A percentile compares a stretch with the other conserved stretches of the same genome.
Conservation (phyloP, 1,140 invertebrate species). For the Drosophila grimshawi region DNA sequence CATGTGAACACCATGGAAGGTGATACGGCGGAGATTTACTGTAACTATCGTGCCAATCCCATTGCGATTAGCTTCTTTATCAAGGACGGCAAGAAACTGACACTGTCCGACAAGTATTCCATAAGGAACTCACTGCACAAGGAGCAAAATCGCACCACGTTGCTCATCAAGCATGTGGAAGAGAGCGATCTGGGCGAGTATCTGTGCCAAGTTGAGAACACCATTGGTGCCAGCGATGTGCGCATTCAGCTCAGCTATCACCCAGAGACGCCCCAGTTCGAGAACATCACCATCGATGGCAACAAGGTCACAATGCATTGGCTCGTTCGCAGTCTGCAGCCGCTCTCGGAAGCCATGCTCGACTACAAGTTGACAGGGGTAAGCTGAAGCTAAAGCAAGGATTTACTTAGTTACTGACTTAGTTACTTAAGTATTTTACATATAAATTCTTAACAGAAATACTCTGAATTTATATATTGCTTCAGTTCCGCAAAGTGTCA, state of each 20-base stretch:
- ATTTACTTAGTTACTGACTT: no score
- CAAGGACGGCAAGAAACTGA: conserved; percentile 59
- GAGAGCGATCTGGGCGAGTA: conserved; percentile 73
- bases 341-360: conserved; percentile 74
- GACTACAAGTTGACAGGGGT: conserved; percentile 75
- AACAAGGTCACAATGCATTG: conserved; percentile 72
- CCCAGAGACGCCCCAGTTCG: conserved; percentile 78
- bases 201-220: conserved; percentile 71
- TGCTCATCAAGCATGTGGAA: conserved; percentile 61
- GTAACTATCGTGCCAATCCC: conserved; percentile 75
- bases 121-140: conserved; percentile 62
- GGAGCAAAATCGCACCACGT: conserved; percentile 71
- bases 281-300: conserved; percentile 61
- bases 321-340: conserved; percentile 77
- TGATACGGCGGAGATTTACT: conserved; percentile 71
- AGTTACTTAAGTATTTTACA: no score
- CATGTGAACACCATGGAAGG: conserved; percentile 70
- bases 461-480: neutral
- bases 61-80: conserved; percentile 67
- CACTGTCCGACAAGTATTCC: conserved; percentile 65
- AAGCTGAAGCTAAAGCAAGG: conserved; percentile 11
- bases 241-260: conserved; percentile 65
- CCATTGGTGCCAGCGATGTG: conserved; percentile 63
- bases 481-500: conserved; percentile 29
- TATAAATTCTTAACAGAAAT: neutral